Evolutionary conservation across 2,797 vertebrate species (phyloP).

Genomic region (Sciaenops ocellatus): DNA sequence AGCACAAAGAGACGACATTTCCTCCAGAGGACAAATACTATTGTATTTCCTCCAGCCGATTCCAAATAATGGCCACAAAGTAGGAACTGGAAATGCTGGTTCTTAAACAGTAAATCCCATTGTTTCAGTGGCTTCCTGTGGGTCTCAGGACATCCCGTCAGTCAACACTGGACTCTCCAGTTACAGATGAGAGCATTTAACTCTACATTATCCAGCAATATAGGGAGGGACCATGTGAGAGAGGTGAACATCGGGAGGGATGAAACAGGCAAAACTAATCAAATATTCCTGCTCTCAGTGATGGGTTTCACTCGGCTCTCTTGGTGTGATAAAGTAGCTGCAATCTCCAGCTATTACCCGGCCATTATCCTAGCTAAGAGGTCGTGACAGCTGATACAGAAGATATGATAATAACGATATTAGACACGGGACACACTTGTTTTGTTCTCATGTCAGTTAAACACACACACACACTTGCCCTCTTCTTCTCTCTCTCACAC

Average conservation of each 20-base stretch:
- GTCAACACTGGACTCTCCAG: constrained; percentile 75
- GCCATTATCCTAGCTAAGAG: constrained; percentile 53
- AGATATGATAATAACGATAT: constrained; percentile 42
- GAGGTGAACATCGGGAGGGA: constrained; percentile 53
- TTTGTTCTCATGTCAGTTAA: constrained; percentile 39
- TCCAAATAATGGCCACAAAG: constrained; percentile 73
- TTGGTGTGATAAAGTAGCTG: constrained; percentile 47
- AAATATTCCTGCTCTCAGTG: constrained; percentile 43
- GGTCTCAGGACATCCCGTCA: constrained; percentile 79
- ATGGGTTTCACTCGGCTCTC: constrained; percentile 51
- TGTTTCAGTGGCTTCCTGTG: constrained; percentile 81
- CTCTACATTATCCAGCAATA: constrained; percentile 66
- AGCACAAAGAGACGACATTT: constrained; percentile 71
- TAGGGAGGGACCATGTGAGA: constrained; percentile 47
- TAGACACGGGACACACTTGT: constrained; percentile 38
- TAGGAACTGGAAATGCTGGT: constrained; percentile 81
- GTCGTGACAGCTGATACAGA: constrained; percentile 45
- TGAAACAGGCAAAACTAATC: constrained; percentile 62
- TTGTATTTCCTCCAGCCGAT: constrained; percentile 75
- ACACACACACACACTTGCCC: neutral
- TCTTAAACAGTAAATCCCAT: constrained; percentile 81
- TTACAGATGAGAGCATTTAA: constrained; percentile 77
- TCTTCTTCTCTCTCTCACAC: neutral
- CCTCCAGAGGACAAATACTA: constrained; percentile 72
- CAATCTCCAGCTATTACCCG: constrained; percentile 52